Conservation (phyloP, 2,888 invertebrate genomes). For the Agrochola lychnidis region DNA sequence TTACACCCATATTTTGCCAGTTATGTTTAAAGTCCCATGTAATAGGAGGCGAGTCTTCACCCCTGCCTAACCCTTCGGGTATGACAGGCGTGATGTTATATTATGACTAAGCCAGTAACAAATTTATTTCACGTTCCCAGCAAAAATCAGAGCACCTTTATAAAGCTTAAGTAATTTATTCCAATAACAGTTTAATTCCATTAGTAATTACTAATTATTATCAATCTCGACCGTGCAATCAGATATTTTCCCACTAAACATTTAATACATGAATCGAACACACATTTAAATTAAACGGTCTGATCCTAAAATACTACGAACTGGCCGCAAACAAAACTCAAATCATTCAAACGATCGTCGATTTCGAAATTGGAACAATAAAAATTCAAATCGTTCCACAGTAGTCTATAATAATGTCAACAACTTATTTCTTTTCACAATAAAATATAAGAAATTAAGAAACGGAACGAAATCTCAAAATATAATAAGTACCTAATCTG, state of each 20-base stretch:
- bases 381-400: constrained; percentile 65
- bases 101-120: background rate
- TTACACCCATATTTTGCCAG: no score
- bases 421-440: constrained; percentile 69
- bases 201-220: constrained; percentile 26
- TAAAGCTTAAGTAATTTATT: constrained; percentile 5
- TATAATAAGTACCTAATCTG: constrained; percentile 65
- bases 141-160: background rate
- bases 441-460: constrained; percentile 68
- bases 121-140: constrained; percentile 15
- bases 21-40: no score
- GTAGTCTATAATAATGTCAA: constrained; percentile 76
- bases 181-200: background rate
- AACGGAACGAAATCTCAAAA: constrained; percentile 71
- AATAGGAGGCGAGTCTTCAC: no score
- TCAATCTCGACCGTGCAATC: constrained; percentile 10
- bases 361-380: constrained; percentile 63
- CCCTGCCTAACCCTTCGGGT: background rate
- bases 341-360: constrained; percentile 47
- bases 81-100: background rate
- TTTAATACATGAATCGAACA: constrained; percentile 30
- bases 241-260: constrained; percentile 33
- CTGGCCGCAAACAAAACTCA: constrained; percentile 49
- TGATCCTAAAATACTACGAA: constrained; percentile 45
- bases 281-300: constrained; percentile 33